A percentile compares a stretch with the other conserved stretches of the same genome.
Conservation (phyloP, 2,113 vertebrate genomes). For the Solea solea region DNA sequence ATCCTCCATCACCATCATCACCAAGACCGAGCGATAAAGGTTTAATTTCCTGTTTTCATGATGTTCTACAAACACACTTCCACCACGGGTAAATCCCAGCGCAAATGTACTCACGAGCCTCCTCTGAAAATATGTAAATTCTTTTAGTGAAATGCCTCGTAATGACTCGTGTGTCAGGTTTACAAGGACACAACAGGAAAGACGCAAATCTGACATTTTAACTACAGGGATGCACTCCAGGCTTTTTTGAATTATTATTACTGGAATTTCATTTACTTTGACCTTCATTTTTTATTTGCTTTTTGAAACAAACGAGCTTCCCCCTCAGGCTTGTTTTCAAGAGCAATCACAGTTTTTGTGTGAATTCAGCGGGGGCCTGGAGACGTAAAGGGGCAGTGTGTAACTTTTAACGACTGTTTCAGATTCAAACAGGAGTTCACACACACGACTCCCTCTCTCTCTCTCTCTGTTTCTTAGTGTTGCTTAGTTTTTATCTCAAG, state of each 20-base stretch:
- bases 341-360: not conserved
- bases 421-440: not conserved
- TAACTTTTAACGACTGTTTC: too few species aligned
- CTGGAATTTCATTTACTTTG: slow-evolving; percentile 14
- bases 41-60: slow-evolving; percentile 23
- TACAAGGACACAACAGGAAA: slow-evolving; percentile 20
- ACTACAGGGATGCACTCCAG: not conserved
- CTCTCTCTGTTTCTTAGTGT: too few species aligned
- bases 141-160: slow-evolving; percentile 34
- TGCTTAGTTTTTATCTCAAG: too few species aligned
- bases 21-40: slow-evolving; percentile 1
- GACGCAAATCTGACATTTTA: slow-evolving; percentile 2
- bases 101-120: slow-evolving; percentile 41
- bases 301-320: slow-evolving; percentile 7
- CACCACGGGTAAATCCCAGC: slow-evolving; percentile 40
- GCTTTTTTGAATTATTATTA: not conserved
- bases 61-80: slow-evolving; percentile 38
- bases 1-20: not conserved
- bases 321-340: not conserved
- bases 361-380: not conserved
- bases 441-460: not conserved
- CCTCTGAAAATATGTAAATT: slow-evolving; percentile 59
- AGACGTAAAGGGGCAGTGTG: not conserved
- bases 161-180: slow-evolving; percentile 50
- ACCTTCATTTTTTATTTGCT: slow-evolving; percentile 24